Base-by-base conservation (phyloP, 2,797 vertebrate species). In the Ciconia nigra region DNA sequence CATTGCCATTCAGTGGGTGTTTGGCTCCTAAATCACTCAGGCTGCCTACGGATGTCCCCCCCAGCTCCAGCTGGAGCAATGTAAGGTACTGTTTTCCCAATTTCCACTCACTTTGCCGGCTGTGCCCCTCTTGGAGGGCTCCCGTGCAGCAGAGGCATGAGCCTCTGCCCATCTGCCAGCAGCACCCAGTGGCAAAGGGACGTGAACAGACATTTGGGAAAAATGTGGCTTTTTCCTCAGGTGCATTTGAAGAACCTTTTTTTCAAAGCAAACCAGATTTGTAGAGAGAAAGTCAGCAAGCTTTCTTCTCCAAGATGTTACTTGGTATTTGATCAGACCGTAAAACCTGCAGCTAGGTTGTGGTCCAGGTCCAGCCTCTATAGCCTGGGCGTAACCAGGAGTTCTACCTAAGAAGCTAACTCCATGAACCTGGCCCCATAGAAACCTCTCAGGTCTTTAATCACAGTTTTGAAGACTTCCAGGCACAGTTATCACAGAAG, bases 391-490 rank as follows among this genome's bases (percentile, higher is more conserved):
- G 33, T 65, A 46, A 87, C 8, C 2, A 39, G 31, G 47, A 37
- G 13, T 58, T 73, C 76, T 65, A 71, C 46, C 8, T 0, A 1
- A 51, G 81, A 26, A 87, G 37, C 41, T 37, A 29, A 47, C 55
- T 79, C 13, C 33, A 18, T 24, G 31, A 72, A n/a, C 46, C 15
- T 0, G 0, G 47, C 79, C 76, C 82, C 65, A 37, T 54, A 70
- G 89, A 81, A 91, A 39, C 58, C 42, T 78, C 69, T 49, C 31
- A 55, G 57, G 52, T 84, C 59, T 91, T 92, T 89, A 74, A 85
- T 94, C 74, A 67, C 37, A 58, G 49, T 57, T 92, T 42, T 83
- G 93, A 90, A 87, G 87, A 85, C 79, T 92, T 93, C 41, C 89
- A 90, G 87, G 91, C 82, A 79, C 55, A 81, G 77, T 78, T 85